These are phyloP conservation scores for Chamaetylas fuelleborni DNA, from an alignment of 2,113 vertebrate genomes.

Conservation along the genomic window DNA sequence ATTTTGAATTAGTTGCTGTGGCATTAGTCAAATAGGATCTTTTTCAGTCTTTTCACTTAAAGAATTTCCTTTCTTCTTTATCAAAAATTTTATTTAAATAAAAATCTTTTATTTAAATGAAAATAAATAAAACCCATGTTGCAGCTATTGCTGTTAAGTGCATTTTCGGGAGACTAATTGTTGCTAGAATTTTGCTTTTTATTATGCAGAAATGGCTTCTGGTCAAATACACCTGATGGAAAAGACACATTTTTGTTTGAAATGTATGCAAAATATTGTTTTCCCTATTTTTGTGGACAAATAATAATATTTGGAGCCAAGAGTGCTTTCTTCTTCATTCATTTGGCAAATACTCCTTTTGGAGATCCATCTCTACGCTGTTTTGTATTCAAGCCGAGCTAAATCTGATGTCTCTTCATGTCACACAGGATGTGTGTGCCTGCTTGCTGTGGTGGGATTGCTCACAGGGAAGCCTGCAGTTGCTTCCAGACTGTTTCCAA, in stretches of 20 bases:
- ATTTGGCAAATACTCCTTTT: neutral
- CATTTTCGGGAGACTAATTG: neutral
- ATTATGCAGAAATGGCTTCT: neutral
- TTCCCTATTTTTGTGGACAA: neutral
- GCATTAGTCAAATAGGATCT: neutral
- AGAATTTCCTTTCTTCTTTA: neutral
- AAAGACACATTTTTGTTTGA: neutral
- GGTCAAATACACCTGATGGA: neutral
- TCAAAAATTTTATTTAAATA: neutral
- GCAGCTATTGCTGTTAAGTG: neutral
- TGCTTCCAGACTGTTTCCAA: conserved; percentile 10
- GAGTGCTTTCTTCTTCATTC: neutral
- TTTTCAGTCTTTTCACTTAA: neutral
- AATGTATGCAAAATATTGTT: neutral
- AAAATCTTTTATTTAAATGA: neutral
- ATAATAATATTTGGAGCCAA: neutral
- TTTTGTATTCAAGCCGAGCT: neutral
- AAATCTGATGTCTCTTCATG: neutral
- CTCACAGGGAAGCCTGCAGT: neutral
- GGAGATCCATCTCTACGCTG: neutral
- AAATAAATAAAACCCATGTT: neutral
- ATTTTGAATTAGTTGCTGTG: neutral
- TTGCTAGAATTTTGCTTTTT: neutral
- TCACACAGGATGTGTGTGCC: neutral
- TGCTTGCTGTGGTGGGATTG: neutral